These are phyloP conservation scores for Pangasius macronema DNA, from an alignment of 2,797 vertebrate species.

Conservation along the genomic window DNA sequence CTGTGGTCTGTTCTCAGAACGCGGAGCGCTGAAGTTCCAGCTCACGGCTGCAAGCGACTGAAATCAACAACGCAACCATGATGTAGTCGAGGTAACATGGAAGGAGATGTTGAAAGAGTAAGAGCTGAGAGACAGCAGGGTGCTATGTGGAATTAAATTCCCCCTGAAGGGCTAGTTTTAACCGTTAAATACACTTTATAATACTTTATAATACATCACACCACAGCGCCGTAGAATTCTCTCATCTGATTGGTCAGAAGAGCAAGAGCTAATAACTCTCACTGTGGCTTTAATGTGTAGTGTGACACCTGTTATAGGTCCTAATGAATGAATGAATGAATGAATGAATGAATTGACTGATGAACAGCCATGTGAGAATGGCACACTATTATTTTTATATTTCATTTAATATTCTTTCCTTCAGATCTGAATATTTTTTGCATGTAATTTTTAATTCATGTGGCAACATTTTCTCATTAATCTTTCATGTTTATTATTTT, in stretches of 20 bases:
- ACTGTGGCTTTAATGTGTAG: neutral
- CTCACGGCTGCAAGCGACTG: neutral
- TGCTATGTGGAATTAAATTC: neutral
- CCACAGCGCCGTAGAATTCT: neutral
- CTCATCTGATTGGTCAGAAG: neutral
- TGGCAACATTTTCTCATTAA: neutral
- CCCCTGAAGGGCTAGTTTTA: neutral
- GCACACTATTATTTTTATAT: neutral
- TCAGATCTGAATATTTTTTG: neutral
- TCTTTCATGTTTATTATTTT: neutral
- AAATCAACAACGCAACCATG: conserved; percentile 5
- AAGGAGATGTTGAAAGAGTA: neutral
- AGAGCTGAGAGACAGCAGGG: conserved; percentile 8
- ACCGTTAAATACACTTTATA: neutral
- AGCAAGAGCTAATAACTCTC: neutral
- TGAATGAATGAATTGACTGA: neutral
- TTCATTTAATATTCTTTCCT: neutral
- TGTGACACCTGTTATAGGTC: neutral
- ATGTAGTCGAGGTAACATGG: neutral
- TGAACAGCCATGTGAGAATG: neutral
- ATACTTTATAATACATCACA: neutral
- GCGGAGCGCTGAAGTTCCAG: neutral
- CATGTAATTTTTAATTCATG: neutral
- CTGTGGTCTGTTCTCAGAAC: neutral
- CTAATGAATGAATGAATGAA: neutral